Percentiles rank a stretch among this genome's conserved stretches.
Evolutionary conservation across 64 coral and sea anemone species (phyloP).

Genomic region (Pocillopora damicornis): DNA sequence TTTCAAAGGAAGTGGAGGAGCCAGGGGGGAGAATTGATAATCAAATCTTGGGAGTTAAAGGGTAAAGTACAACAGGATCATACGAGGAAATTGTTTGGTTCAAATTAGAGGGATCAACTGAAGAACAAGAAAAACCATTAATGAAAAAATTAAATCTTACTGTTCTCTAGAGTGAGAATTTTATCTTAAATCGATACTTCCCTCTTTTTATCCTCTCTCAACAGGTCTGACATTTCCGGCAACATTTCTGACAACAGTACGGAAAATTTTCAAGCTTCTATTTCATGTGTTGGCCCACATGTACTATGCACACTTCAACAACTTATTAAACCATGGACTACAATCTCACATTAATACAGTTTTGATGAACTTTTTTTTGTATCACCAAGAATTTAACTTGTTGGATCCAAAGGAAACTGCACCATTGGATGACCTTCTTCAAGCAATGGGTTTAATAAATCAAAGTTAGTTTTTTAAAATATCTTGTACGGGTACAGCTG

Average conservation of each 20-base stretch:
- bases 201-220: background rate
- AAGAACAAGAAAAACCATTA: no score
- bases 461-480: slow-evolving; percentile 40
- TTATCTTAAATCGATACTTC: background rate
- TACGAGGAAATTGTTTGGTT: no score
- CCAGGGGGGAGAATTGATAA: no score
- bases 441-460: slow-evolving; percentile 75
- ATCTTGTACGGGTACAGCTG: slow-evolving; percentile 10
- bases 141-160: no score
- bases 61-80: no score
- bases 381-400: slow-evolving; percentile 85
- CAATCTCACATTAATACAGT: slow-evolving; percentile 79
- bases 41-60: no score
- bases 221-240: slow-evolving; percentile 81
- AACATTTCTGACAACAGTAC: slow-evolving; percentile 76
- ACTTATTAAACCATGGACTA: slow-evolving; percentile 81
- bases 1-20: no score
- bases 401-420: slow-evolving; percentile 90
- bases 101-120: no score
- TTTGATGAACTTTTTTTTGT: slow-evolving; percentile 92
- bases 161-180: background rate
- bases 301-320: slow-evolving; percentile 86
- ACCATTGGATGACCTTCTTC: slow-evolving; percentile 88
- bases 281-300: slow-evolving; percentile 91
- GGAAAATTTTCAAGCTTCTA: slow-evolving; percentile 86